Evolutionary conservation across 2,888 invertebrate species (phyloP).

Genomic region (Drosophila subsilvestris): DNA sequence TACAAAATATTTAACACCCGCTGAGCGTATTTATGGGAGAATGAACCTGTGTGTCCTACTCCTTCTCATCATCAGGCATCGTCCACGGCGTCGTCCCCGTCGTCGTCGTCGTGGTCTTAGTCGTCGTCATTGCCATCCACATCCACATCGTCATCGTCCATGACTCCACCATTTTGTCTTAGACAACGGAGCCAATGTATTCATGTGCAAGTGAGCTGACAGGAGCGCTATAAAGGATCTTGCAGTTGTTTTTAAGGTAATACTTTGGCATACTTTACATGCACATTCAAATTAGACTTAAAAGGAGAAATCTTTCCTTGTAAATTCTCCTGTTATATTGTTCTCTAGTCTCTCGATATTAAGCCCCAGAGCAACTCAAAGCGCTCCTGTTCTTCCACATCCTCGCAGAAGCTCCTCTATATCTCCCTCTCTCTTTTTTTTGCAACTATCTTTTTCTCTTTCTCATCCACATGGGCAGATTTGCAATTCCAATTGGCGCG

Average conservation of each 20-base stretch:
- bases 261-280: not conserved
- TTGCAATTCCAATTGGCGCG: conserved; percentile 80
- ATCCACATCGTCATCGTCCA: conserved; percentile 26
- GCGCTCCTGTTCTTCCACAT: conserved; percentile 29
- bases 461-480: conserved; percentile 49
- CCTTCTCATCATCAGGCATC: conserved; percentile 29
- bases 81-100: conserved; percentile 8
- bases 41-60: conserved; percentile 79
- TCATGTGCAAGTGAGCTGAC: conserved; percentile 8
- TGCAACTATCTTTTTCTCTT: conserved; percentile 24
- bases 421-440: conserved; percentile 12
- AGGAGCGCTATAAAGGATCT: conserved; percentile 12
- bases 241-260: not conserved
- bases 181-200: conserved; percentile 54
- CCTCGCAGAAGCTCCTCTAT: conserved; percentile 21
- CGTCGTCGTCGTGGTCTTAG: conserved; percentile 31
- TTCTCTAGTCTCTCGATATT: too few relatives aligned
- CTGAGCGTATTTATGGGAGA: conserved; percentile 83
- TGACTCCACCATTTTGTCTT: conserved; percentile 71
- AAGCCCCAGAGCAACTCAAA: not conserved
- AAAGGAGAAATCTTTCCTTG: not conserved
- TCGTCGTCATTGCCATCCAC: conserved; percentile 18
- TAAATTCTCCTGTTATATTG: too few relatives aligned
- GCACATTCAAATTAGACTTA: not conserved
- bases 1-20: conserved; percentile 81